Percentiles rank a stretch among this genome's conserved stretches.
These are phyloP conservation scores for Sphenodon punctatus DNA, from an alignment of 2,797 vertebrate species.

Conservation along the genomic window DNA sequence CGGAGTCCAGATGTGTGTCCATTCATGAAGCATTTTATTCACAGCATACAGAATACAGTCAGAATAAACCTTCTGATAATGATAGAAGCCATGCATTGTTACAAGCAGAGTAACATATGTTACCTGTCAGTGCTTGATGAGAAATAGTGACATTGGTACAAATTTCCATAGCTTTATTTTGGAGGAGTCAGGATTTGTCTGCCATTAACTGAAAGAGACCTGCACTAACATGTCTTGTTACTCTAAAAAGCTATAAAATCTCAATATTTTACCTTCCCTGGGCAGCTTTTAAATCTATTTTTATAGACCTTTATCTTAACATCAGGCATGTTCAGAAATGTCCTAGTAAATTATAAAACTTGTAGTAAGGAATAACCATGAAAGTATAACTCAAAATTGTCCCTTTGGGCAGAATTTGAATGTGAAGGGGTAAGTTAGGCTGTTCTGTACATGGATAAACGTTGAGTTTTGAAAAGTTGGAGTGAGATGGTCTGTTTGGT, in stretches of 20 bases:
- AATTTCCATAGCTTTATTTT: neutral
- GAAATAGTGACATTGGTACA: neutral
- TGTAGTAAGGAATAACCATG: conserved; percentile 9
- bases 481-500: conserved; percentile 17
- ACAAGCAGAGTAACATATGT: neutral
- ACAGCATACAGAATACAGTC: too few relatives aligned
- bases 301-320: neutral
- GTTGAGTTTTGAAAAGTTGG: conserved; percentile 43
- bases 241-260: neutral
- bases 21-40: too few relatives aligned
- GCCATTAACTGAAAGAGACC: neutral
- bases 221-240: neutral
- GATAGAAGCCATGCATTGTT: neutral
- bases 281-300: neutral
- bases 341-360: neutral
- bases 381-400: conserved; percentile 30
- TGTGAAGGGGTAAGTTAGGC: conserved; percentile 44
- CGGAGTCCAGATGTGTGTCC: neutral
- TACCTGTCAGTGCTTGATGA: neutral
- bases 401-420: conserved; percentile 34
- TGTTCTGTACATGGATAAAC: conserved; percentile 12
- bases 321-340: neutral
- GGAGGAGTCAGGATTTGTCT: neutral
- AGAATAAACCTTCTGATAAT: neutral
- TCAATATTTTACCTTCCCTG: neutral